Conservation (phyloP, 2,113 vertebrate species). For the Leucosticte australis region DNA sequence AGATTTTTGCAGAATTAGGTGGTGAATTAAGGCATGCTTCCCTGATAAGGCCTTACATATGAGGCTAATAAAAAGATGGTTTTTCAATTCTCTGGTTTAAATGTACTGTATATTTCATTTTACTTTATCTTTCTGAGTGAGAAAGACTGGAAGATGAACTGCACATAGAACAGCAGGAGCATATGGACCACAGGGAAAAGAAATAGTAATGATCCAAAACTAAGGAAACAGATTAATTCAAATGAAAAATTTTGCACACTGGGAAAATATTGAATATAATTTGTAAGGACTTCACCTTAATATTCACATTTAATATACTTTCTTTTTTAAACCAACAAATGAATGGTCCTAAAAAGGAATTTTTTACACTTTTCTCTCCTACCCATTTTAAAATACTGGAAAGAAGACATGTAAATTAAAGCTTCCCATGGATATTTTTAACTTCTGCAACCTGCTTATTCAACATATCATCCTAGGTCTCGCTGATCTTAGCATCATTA, state of each 20-base stretch:
- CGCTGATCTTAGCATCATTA: constrained; percentile 45
- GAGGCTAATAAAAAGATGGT: not conserved
- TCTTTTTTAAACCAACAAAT: not conserved
- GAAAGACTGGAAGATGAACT: not conserved
- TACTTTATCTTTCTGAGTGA: not conserved
- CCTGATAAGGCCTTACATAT: not conserved
- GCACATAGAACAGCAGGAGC: accelerated
- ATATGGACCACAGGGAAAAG: not conserved
- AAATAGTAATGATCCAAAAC: not conserved
- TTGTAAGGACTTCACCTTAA: not conserved
- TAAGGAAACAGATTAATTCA: not conserved
- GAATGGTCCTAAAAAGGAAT: not conserved
- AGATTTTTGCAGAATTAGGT: not conserved
- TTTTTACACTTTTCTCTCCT: not conserved
- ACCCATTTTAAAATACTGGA: constrained; percentile 11
- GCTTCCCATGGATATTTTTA: constrained; percentile 12
- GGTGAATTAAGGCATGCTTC: not conserved
- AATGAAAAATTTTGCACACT: not conserved
- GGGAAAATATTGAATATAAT: not conserved
- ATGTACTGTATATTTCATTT: not conserved
- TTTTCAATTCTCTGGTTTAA: not conserved
- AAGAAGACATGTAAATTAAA: constrained; percentile 59
- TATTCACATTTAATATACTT: not conserved
- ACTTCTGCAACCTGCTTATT: constrained; percentile 18
- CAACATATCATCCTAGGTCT: constrained; percentile 3